Base-by-base conservation (phyloP, 2,797 vertebrate species). In the Sphenopsis melanotis region DNA sequence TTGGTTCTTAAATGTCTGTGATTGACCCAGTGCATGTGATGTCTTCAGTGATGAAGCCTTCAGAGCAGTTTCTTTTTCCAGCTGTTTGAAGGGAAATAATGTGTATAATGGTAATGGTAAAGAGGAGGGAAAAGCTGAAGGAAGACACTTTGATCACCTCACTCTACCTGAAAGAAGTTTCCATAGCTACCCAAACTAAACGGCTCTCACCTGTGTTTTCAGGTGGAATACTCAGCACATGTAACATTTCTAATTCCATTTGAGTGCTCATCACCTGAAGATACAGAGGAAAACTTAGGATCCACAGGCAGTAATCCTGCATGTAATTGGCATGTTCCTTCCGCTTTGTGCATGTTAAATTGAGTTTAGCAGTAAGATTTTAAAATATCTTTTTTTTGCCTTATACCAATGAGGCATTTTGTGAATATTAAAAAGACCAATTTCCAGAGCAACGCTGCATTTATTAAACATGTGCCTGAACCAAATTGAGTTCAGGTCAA, bases 401-500 rank as follows among this genome's bases (percentile, higher is more conserved):
- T 66, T 77, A 42, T 70, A 47, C 19, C 49, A 52, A 1, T 3
- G 3, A 4, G 18, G 10, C 14, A 3, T 44, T n/a, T 75, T 27
- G 39, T 66, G n/a, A 47, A 4, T 70, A 15, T 83, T 74, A 39
- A 60, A 80, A 32, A 34, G 41, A 49, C 30, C 10, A 10, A 22
- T 74, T 83, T 83, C 41, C 61, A 76, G 87, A 52, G 87, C 32
- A 71, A 1, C 1, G 2, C 74, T 75, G 22, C 29, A 6, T 56
- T 90, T 89, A 65, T 90, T 94, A 71, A 83, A 91, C 46, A 41
- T 79, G 70, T 87, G 44, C 56, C 30, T 66, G 87, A 74, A 79
- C 30, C 60, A 30, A 7, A 75, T 41, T 37, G 69, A 68, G 63
- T 83, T 83, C 71, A 75, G 53, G 79, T 77, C 68, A 87, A 9